These are phyloP conservation scores for Julus scanicus DNA, from an alignment of 2,888 invertebrate species.

Conservation along the genomic window DNA sequence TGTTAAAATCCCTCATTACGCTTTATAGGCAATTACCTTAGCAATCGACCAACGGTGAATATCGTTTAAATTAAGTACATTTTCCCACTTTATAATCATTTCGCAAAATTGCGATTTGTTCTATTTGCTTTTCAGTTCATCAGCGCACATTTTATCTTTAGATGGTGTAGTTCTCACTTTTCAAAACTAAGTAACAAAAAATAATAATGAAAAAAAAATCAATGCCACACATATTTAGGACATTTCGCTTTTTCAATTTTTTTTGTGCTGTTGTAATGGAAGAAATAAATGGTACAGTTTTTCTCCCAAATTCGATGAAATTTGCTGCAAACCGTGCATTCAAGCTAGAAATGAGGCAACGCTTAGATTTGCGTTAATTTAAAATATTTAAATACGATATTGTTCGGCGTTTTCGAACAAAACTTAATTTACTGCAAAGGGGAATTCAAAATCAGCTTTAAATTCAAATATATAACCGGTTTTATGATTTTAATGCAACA, in stretches of 20 bases:
- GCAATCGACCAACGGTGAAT: neutral
- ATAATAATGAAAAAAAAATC: neutral
- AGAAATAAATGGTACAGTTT: constrained; percentile 19
- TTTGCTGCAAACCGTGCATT: neutral
- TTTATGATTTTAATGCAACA: neutral
- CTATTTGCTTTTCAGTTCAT: constrained; percentile 21
- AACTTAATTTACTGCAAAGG: neutral
- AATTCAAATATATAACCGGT: neutral
- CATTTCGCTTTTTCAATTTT: neutral
- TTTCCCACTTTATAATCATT: neutral
- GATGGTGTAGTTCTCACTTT: neutral
- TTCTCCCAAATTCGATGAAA: neutral
- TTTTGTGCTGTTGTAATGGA: neutral
- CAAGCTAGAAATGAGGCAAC: constrained; percentile 27
- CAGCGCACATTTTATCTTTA: neutral
- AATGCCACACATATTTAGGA: constrained; percentile 12
- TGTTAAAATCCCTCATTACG: neutral
- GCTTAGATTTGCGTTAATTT: neutral
- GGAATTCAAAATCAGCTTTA: neutral
- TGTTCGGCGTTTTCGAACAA: neutral
- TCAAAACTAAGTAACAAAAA: neutral
- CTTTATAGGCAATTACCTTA: neutral
- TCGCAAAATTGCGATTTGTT: constrained; percentile 1
- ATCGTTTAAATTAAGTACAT: neutral
- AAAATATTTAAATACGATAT: constrained; percentile 3